Base-by-base conservation (phyloP, 2,797 vertebrate genomes). In the Fistularia tabacaria region DNA sequence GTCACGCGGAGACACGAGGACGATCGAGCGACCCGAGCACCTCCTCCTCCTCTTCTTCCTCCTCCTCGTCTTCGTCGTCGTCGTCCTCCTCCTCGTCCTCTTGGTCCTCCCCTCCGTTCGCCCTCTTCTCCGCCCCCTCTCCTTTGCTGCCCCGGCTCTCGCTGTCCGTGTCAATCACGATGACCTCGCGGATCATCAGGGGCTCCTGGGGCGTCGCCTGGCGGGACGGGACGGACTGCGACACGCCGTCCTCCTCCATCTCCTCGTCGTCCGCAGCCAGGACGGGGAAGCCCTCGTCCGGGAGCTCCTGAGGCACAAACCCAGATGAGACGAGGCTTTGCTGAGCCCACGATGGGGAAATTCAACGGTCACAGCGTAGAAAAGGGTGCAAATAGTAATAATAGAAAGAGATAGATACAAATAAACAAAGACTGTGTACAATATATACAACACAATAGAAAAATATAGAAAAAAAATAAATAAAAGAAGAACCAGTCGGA, bases 131-230 rank as follows among this genome's bases (percentile, higher is more conserved):
- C 78, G 93, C 93, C 0, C 92, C 87, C 3, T 57, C 93, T 57
- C 92, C 94, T 71, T 92, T 93, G 71, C 94, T 95, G 6, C 93
- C 94, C 0, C 89, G 91, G 52, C 93, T 95, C 80, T 95, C 94
- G 13, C 95, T 95, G 78, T 98, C 96, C 0, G 94, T 97, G 54
- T 95, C 94, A 15, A 98, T 97, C 47, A 98, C 85, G 43, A 98
- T 98, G 55, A 98, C 90, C 25, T 96, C 93, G 54, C 92, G 92
- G 52, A 91, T 88, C 1, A 93, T 85, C 12, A 83, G 15, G 8
- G 85, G 85, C 25, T 77, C 80, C 62, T 80, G 86, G 42, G 85
- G 81, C 75, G 77, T 85, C 46, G 90, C 87, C 52, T 90, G 90
- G 25, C 95, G 93, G 46, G 91, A 91, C 10, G 93, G 92, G 39